phyloP scores from a whole-genome alignment of 2,113 vertebrate species.

The Acanthisitta chloris region DNA sequence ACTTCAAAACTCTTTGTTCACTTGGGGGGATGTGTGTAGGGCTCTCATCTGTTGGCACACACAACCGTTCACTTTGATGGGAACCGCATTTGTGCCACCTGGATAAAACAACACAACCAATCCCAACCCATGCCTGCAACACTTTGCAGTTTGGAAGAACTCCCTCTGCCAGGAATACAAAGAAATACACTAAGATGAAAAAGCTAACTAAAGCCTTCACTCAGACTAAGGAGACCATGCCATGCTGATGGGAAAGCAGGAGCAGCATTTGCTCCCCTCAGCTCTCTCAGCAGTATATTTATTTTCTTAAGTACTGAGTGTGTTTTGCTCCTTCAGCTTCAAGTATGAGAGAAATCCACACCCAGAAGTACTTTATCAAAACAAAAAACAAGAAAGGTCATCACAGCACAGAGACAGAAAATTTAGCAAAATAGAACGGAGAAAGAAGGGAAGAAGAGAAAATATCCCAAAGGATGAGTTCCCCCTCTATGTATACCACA shows the following conservation, averaged over 20 bases:
- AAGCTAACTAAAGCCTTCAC: neutral
- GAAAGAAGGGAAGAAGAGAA: neutral
- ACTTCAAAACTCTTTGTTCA: neutral
- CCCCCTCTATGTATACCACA: neutral
- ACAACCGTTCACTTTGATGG: neutral
- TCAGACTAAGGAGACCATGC: neutral
- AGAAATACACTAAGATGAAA: neutral
- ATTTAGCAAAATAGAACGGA: neutral
- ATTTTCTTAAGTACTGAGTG: neutral
- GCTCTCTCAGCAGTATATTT: neutral
- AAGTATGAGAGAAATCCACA: neutral
- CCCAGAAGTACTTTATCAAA: neutral
- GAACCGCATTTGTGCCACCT: neutral
- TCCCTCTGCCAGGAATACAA: neutral
- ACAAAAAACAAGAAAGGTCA: neutral
- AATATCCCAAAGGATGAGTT: neutral
- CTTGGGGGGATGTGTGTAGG: neutral
- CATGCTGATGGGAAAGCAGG: rapidly evolving
- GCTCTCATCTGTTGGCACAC: neutral
- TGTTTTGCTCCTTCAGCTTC: neutral
- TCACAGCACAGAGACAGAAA: neutral
- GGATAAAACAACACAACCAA: neutral
- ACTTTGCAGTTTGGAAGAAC: neutral
- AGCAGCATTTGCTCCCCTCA: neutral
- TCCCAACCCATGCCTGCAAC: neutral